Evolutionary conservation across 35 echinoderm and acorn worm species (phyloP).

Genomic region (Ophioderma brevispina): DNA sequence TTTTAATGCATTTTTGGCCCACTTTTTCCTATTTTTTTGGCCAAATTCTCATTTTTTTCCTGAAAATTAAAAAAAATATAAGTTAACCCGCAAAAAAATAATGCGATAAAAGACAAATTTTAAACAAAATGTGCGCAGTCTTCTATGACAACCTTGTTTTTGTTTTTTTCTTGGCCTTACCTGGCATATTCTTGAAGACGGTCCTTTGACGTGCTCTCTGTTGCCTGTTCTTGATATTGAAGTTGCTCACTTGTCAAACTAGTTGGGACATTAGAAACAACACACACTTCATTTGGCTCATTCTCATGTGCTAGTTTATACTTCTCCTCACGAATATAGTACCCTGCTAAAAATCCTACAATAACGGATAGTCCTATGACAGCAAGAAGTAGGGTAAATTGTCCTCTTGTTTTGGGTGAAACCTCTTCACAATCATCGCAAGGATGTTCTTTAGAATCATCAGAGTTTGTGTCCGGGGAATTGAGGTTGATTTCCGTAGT

Average conservation of each 20-base stretch:
- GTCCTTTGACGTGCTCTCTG: background rate
- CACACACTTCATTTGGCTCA: background rate
- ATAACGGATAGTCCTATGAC: background rate
- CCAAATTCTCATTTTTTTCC: too few species aligned
- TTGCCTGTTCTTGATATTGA: background rate
- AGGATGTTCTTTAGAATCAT: background rate
- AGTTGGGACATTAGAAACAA: background rate
- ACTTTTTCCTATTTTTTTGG: too few species aligned
- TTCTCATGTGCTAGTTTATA: background rate
- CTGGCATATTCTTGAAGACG: background rate
- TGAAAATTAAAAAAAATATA: too few species aligned
- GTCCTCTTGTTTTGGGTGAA: background rate
- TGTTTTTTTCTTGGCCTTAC: too few species aligned
- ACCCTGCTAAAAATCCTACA: constrained; percentile 18
- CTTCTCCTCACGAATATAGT: constrained; percentile 16
- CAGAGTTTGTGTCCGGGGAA: background rate
- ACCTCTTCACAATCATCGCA: background rate
- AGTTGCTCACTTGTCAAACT: background rate
- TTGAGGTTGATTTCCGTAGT: too few species aligned
- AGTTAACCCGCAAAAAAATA: too few species aligned
- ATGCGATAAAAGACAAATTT: too few species aligned
- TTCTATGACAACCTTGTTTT: too few species aligned
- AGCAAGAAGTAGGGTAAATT: background rate
- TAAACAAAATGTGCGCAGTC: too few species aligned
- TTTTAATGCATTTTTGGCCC: too few species aligned